These are phyloP conservation scores for Selenia dentaria DNA, from an alignment of 2,888 invertebrate genomes.

Conservation along the genomic window DNA sequence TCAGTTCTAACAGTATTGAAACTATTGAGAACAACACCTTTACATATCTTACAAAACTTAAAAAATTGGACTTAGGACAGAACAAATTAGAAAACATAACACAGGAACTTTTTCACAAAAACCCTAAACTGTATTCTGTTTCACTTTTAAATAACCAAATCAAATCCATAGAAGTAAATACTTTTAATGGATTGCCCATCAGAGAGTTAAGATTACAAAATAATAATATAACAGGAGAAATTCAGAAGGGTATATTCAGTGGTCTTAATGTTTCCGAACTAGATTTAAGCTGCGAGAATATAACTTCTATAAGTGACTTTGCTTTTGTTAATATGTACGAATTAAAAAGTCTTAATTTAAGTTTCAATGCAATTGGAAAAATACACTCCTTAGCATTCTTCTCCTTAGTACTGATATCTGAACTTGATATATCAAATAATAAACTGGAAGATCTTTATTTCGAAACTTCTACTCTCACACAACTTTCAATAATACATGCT, in stretches of 20 bases:
- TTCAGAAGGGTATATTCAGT: slow-evolving; percentile 19
- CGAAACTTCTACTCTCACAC: too few relatives aligned
- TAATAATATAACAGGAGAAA: slow-evolving; percentile 17
- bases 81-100: slow-evolving; percentile 17
- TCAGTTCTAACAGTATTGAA: neutral
- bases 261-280: too few relatives aligned
- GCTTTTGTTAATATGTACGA: too few relatives aligned
- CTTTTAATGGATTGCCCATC: too few relatives aligned
- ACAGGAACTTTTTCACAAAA: slow-evolving; percentile 13
- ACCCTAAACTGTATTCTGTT: slow-evolving; percentile 16
- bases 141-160: too few relatives aligned
- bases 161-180: slow-evolving; percentile 18
- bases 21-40: slow-evolving; percentile 5
- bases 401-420: too few relatives aligned
- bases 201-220: slow-evolving; percentile 10
- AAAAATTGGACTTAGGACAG: slow-evolving; percentile 19
- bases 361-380: too few relatives aligned
- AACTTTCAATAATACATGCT: too few relatives aligned
- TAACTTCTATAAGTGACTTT: too few relatives aligned
- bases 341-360: too few relatives aligned
- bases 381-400: too few relatives aligned
- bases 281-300: too few relatives aligned
- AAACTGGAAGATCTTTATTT: slow-evolving; percentile 13
- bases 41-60: neutral
- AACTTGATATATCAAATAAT: slow-evolving; percentile 22